phyloP scores from a whole-genome alignment of 2,888 invertebrate genomes.

The Agrotis ipsilon region DNA sequence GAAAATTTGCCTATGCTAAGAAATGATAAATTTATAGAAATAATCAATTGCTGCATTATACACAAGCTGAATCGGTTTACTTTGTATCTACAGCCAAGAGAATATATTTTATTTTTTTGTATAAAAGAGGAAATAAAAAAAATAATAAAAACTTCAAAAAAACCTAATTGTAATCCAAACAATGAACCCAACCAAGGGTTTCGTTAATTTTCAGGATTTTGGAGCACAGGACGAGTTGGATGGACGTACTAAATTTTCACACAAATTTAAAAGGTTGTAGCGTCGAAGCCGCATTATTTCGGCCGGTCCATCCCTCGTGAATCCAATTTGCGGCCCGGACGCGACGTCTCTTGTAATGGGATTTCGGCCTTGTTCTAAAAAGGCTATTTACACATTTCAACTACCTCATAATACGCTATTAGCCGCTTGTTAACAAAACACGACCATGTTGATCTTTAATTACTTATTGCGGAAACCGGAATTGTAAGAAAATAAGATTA shows the following conservation, averaged over 20 bases:
- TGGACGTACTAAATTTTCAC: constrained; percentile 70
- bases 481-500: constrained; percentile 43
- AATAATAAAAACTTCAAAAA: constrained; percentile 27
- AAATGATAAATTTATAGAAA: background rate
- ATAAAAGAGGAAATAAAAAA: constrained; percentile 32
- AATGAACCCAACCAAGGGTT: constrained; percentile 32
- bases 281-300: constrained; percentile 81
- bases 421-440: constrained; percentile 58
- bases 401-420: constrained; percentile 71
- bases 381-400: constrained; percentile 80
- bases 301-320: constrained; percentile 79
- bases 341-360: constrained; percentile 83
- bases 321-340: constrained; percentile 84
- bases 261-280: constrained; percentile 79
- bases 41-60: background rate
- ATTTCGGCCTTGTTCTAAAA: constrained; percentile 82
- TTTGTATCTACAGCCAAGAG: constrained; percentile 12
- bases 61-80: constrained; percentile 23
- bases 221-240: constrained; percentile 46
- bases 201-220: constrained; percentile 46
- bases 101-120: background rate
- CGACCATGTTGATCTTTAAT: constrained; percentile 52
- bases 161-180: constrained; percentile 49
- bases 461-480: constrained; percentile 38
- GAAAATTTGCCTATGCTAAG: background rate